These are phyloP conservation scores for Babyrousa celebensis DNA, from an alignment of 2,797 vertebrate species.

Conservation along the genomic window DNA sequence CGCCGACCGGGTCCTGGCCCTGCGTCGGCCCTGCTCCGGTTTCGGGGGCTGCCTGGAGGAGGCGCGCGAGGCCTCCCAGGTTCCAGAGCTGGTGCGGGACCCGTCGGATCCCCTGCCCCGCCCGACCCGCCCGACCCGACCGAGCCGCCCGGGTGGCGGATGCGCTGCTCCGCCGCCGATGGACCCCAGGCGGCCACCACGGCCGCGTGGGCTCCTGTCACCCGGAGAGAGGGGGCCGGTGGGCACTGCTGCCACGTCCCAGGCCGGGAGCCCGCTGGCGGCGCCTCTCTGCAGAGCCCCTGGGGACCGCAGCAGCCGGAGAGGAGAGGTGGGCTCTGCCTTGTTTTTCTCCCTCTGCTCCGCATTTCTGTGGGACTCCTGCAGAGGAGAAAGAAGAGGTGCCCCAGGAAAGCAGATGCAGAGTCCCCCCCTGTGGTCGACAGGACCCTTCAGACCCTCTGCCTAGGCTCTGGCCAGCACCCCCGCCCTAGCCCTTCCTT, in stretches of 20 bases:
- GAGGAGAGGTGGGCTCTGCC: not conserved
- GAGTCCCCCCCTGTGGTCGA: not conserved
- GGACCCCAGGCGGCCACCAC: not conserved
- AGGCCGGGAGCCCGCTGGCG: not conserved
- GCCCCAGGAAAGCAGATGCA: not conserved
- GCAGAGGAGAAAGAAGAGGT: not conserved
- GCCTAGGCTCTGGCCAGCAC: too few relatives aligned
- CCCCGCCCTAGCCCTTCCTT: rapidly evolving
- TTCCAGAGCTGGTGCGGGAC: not conserved
- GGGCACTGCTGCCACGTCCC: not conserved
- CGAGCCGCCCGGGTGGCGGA: rapidly evolving
- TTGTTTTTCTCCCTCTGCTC: not conserved
- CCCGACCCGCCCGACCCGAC: not conserved
- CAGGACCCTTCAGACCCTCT: not conserved
- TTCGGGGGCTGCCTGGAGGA: not conserved
- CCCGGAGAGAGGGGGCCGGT: not conserved
- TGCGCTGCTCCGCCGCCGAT: not conserved
- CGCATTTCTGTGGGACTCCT: not conserved
- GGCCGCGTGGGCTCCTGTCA: not conserved
- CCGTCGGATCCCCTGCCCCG: rapidly evolving
- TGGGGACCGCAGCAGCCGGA: too few relatives aligned
- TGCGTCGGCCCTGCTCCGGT: too few relatives aligned
- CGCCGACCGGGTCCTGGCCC: not conserved
- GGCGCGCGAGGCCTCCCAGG: not conserved
- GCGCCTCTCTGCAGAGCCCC: not conserved